A percentile compares a stretch with the other conserved stretches of the same genome.
phyloP scores from a whole-genome alignment of 2,113 vertebrate species.

The Capra hircus region DNA sequence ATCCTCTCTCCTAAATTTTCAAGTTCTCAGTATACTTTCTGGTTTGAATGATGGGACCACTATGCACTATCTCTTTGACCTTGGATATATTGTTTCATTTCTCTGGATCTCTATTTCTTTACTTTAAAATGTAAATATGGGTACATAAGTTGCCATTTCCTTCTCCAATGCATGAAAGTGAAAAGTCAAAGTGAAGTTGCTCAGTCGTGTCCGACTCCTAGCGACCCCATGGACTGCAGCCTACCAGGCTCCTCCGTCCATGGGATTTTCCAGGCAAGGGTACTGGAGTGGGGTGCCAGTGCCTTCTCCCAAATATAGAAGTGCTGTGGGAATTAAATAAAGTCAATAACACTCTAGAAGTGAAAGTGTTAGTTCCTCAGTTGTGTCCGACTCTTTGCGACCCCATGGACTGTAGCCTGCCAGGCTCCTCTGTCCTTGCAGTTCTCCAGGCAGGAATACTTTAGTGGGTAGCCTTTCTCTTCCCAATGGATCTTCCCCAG shows the following conservation, averaged over 20 bases:
- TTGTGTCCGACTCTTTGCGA: fast-evolving
- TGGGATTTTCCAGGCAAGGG: no score
- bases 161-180: no score
- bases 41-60: not conserved
- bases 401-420: not conserved
- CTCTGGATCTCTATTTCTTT: not conserved
- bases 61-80: not conserved
- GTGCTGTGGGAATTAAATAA: not conserved
- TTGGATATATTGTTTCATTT: not conserved
- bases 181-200: no score
- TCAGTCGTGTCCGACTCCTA: no score
- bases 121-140: not conserved
- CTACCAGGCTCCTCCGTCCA: no score
- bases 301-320: not conserved
- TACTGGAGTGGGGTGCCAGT: no score
- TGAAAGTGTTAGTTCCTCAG: not conserved
- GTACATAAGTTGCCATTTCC: not conserved
- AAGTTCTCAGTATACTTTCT: fast-evolving
- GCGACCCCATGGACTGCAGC: no score
- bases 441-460: not conserved
- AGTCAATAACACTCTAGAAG: not conserved
- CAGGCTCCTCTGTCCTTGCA: not conserved
- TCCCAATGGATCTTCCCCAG: not conserved
- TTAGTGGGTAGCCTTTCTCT: not conserved
- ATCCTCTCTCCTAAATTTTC: not conserved